Evolutionary conservation across 2,797 vertebrate species (phyloP).

Genomic region (Bradypus variegatus): DNA sequence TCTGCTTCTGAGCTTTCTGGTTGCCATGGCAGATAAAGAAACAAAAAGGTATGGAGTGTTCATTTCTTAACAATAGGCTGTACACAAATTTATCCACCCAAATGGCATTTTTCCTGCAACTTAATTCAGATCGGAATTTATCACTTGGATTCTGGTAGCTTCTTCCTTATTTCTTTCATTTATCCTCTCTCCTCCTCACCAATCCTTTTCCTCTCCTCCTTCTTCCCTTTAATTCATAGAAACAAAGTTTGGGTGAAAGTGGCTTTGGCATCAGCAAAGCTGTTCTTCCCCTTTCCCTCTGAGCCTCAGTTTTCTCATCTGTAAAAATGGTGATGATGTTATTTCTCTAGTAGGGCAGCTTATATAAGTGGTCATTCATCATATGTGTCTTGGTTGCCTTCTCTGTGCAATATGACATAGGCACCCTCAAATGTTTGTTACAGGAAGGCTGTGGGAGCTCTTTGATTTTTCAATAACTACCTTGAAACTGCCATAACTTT

Average conservation of each 20-base stretch:
- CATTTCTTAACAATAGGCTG: constrained; percentile 24
- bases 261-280: neutral
- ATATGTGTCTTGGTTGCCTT: neutral
- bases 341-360: neutral
- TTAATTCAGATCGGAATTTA: neutral
- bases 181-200: neutral
- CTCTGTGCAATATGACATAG: neutral
- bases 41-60: neutral
- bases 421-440: neutral
- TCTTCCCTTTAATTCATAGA: neutral
- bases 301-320: neutral
- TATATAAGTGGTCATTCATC: neutral
- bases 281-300: neutral
- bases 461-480: neutral
- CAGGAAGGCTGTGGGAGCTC: neutral
- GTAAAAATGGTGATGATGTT: neutral
- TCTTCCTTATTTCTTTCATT: neutral
- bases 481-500: neutral
- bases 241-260: neutral
- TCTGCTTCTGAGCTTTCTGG: constrained; percentile 35
- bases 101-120: neutral
- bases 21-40: constrained; percentile 42
- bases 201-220: neutral
- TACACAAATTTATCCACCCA: neutral
- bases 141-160: neutral